Evolutionary conservation across 2,113 vertebrate genomes (phyloP).

Genomic region (Ranitomeya variabilis): DNA sequence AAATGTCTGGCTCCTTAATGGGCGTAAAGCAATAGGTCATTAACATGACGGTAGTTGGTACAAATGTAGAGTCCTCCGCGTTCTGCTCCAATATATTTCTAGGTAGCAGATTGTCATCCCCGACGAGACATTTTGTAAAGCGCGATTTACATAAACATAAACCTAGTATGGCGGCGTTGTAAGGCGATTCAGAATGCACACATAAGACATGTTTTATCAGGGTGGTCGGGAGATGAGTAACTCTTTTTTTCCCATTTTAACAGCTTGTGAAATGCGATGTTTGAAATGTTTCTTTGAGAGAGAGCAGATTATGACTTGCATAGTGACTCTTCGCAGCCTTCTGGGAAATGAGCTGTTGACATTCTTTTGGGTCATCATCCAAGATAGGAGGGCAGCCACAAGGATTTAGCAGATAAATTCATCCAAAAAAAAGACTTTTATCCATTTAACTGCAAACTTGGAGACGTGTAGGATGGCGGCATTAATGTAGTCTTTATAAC

Average conservation of each 20-base stretch:
- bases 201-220: constrained; percentile 68
- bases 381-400: constrained; percentile 82
- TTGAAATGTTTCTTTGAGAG: constrained; percentile 81
- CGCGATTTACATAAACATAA: constrained; percentile 29
- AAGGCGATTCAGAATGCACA: constrained; percentile 63
- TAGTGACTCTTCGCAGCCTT: constrained; percentile 75
- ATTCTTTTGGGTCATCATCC: constrained; percentile 89
- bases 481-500: constrained; percentile 75
- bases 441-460: constrained; percentile 77
- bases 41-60: neutral
- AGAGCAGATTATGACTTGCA: constrained; percentile 78
- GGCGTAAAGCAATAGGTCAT: neutral
- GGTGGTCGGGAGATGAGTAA: constrained; percentile 70
- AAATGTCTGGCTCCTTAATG: neutral
- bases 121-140: neutral
- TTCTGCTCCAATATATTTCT: neutral
- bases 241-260: constrained; percentile 68
- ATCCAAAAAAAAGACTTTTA: constrained; percentile 81
- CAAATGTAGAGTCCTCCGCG: neutral
- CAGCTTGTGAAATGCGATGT: constrained; percentile 78
- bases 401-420: constrained; percentile 87
- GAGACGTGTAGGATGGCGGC: constrained; percentile 75
- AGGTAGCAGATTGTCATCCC: neutral
- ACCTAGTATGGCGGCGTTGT: constrained; percentile 9
- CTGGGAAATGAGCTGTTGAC: constrained; percentile 91